Conservation (phyloP, 2,797 vertebrate genomes). For the Enteromius treurensis region DNA sequence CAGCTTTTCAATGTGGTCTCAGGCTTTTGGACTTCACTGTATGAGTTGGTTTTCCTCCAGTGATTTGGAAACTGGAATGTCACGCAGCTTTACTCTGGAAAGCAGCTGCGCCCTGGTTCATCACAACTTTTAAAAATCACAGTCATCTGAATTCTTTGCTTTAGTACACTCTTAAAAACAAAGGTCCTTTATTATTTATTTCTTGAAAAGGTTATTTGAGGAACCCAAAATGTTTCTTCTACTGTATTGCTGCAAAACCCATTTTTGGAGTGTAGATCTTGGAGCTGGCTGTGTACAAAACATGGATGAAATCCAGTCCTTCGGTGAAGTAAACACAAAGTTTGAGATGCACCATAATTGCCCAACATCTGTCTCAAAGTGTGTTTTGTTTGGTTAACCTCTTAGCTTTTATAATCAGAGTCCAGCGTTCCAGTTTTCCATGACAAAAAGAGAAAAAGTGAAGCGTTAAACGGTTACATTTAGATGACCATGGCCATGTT, state of each 20-base stretch:
- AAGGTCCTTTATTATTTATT: neutral
- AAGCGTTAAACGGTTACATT: neutral
- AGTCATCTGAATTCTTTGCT: neutral
- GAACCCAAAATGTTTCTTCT: neutral
- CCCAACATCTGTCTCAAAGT: neutral
- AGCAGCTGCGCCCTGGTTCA: slow-evolving; percentile 17
- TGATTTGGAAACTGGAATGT: slow-evolving; percentile 18
- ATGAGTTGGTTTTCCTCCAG: neutral
- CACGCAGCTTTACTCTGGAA: neutral
- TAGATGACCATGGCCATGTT: neutral
- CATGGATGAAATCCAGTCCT: neutral
- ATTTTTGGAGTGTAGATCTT: neutral
- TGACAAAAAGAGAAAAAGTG: neutral
- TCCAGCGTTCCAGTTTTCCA: neutral
- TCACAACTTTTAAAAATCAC: neutral
- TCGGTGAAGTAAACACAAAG: neutral
- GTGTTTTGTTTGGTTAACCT: neutral
- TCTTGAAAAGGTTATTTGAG: neutral
- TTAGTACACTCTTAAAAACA: neutral
- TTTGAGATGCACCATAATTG: neutral
- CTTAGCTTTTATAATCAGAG: neutral
- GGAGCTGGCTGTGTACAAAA: neutral
- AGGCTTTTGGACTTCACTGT: neutral
- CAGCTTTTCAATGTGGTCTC: neutral
- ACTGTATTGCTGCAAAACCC: neutral